phyloP scores from a whole-genome alignment of 2,888 invertebrate species.

The Thecophora atra region DNA sequence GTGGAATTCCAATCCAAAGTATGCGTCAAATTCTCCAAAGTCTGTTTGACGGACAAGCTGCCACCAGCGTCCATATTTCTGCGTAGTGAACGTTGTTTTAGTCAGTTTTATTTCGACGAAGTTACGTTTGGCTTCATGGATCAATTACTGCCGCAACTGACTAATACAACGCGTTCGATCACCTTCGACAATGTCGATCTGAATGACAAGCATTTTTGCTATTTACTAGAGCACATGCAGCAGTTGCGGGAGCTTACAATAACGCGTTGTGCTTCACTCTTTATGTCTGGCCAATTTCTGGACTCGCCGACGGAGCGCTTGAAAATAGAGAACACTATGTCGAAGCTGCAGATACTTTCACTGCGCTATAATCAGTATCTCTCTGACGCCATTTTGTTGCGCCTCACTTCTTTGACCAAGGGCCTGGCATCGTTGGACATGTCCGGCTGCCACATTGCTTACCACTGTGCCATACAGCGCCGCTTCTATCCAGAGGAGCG shows the following conservation, averaged over 20 bases:
- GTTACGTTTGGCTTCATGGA: conserved; percentile 60
- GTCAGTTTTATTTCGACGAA: conserved; percentile 58
- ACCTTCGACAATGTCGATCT: conserved; percentile 72
- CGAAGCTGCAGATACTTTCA: conserved; percentile 70
- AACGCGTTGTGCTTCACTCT: conserved; percentile 74
- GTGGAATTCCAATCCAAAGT: conserved; percentile 65
- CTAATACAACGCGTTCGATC: conserved; percentile 69
- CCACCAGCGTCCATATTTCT: conserved; percentile 56
- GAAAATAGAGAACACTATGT: conserved; percentile 62
- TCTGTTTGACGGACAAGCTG: conserved; percentile 58
- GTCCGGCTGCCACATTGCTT: conserved; percentile 76
- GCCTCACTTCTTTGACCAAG: conserved; percentile 72
- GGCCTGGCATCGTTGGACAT: conserved; percentile 72
- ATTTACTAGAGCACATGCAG: conserved; percentile 70
- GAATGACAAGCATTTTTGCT: conserved; percentile 72
- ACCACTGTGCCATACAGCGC: conserved; percentile 74
- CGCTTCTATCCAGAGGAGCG: conserved; percentile 72
- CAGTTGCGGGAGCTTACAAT: conserved; percentile 72
- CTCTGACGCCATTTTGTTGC: conserved; percentile 77
- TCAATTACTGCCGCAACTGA: conserved; percentile 70
- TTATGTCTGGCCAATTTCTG: conserved; percentile 78
- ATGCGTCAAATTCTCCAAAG: conserved; percentile 57
- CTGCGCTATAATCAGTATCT: conserved; percentile 76
- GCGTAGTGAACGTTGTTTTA: conserved; percentile 55
- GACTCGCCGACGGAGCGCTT: conserved; percentile 69